These are phyloP conservation scores for Apostichopus leukothele DNA, from an alignment of 53 echinoderm and acorn worm species.

Conservation along the genomic window DNA sequence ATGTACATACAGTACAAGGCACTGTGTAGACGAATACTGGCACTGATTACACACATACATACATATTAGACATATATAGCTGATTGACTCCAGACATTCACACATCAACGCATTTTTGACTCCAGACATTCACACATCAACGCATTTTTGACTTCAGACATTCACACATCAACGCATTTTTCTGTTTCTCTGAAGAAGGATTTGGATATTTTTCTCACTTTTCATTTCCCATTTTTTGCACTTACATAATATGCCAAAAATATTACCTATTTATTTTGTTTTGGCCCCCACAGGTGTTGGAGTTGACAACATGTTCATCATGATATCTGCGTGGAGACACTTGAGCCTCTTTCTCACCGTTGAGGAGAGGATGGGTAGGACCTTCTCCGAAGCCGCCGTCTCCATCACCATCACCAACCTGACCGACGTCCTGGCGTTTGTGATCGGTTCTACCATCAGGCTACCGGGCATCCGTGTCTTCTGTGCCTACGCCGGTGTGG, in stretches of 20 bases:
- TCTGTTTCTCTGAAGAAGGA: neutral
- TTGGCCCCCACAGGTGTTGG: conserved; percentile 78
- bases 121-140: neutral
- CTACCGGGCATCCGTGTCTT: conserved; percentile 88
- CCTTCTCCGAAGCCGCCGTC: conserved; percentile 92
- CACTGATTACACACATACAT: too few species aligned
- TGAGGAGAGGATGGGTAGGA: conserved; percentile 92
- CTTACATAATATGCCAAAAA: neutral
- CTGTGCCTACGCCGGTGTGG: conserved; percentile 88
- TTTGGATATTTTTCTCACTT: neutral
- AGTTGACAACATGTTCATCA: conserved; percentile 99
- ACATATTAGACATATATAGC: too few species aligned
- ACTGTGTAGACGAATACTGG: too few species aligned
- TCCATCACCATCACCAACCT: conserved; percentile 99
- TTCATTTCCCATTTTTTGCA: neutral
- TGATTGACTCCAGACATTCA: too few species aligned
- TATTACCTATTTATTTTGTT: neutral
- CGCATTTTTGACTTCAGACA: neutral
- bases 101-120: neutral
- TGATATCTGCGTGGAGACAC: conserved; percentile 96
- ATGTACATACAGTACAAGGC: too few species aligned
- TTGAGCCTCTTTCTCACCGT: conserved; percentile 71
- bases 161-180: neutral
- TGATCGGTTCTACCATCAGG: conserved; percentile 85
- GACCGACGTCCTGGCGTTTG: conserved; percentile 89